Evolutionary conservation across 2,888 invertebrate genomes (phyloP), one percentile per base, ranked within the genome.

Genomic region (Archips xylosteana): DNA sequence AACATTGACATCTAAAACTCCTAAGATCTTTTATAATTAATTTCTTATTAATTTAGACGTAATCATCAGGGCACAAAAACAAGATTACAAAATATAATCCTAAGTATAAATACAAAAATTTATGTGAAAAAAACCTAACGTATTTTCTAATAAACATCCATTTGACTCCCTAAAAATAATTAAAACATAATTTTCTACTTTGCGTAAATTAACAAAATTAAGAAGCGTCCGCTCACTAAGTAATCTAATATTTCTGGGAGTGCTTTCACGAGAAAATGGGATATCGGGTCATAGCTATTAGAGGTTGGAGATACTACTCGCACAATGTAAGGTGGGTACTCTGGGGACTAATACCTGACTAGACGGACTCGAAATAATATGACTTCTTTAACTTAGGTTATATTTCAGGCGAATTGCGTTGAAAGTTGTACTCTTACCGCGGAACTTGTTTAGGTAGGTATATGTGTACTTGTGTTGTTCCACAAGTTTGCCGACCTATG

Each of bases 211-310:
- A 62, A 71, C 54, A 6, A 2, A 71, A 71, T 72, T 72, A 72
- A 62, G 34, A 67, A 71, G 49, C 49, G 45, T 72, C 61, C 71
- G 71, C 23, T 66, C 15, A 12, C 61, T 67, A 62, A 72, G 54
- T 72, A 72, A 72, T 72, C 66, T 67, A 72, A 72, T 72, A 67
- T 61, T 61, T 51, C 34, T 36, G 12, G 60, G 66, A 54, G 61
- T 13, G 71, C 67, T 71, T 72, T 67, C 54, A 51, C 42, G 54
- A 51, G 51, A 67, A 47, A 47, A 57, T 57, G 57, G 57, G 32
- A 57, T 57, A 63, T 63, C 36, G 60, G 47, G 47, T n/a, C 63
- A 63, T 47, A 45, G 47, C 62, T 47, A 32, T 63, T 63, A 63
- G 9, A 12, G 45, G 32, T 42, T 34, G 32, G 47, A 15, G 8